Percentiles rank a stretch among this genome's conserved stretches.
These are phyloP conservation scores for Torymus aiolomorphi DNA, from an alignment of 2,888 invertebrate genomes.

Conservation along the genomic window DNA sequence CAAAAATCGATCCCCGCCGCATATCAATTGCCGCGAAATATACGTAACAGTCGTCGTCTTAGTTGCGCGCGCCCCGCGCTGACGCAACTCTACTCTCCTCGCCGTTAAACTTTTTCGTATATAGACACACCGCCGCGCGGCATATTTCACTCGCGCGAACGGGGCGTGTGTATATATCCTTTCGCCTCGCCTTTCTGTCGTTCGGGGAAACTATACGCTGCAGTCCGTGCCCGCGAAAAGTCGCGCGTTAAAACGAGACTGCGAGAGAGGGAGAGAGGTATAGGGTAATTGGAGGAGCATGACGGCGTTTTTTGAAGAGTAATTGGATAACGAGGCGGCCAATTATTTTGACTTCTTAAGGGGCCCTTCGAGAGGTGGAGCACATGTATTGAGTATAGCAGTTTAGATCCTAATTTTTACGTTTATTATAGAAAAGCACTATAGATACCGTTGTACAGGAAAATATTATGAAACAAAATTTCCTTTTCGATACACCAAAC, in stretches of 20 bases:
- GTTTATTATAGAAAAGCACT: too few relatives aligned
- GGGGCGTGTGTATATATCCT: slow-evolving; percentile 9
- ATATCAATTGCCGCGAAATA: background rate
- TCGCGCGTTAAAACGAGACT: too few relatives aligned
- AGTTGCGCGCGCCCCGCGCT: background rate
- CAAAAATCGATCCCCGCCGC: slow-evolving; percentile 11
- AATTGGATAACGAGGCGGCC: slow-evolving; percentile 11
- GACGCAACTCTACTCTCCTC: slow-evolving; percentile 7
- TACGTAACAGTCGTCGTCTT: background rate
- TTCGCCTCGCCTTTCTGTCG: slow-evolving; percentile 44
- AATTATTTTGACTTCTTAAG: background rate
- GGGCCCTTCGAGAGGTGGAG: too few relatives aligned
- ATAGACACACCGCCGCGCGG: too few relatives aligned
- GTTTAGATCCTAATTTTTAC: too few relatives aligned
- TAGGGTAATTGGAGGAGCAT: too few relatives aligned
- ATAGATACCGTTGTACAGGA: too few relatives aligned
- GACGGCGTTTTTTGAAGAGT: background rate
- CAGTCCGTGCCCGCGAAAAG: too few relatives aligned
- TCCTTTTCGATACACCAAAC: too few relatives aligned
- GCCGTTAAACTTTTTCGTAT: slow-evolving; percentile 17
- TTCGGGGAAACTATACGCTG: slow-evolving; percentile 1
- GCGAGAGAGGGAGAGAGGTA: too few relatives aligned
- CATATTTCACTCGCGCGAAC: slow-evolving; percentile 12
- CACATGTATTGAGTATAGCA: too few relatives aligned
- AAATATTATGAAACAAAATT: too few relatives aligned